phyloP scores from a whole-genome alignment of 2,888 invertebrate genomes.

The Drosophila lutescens region DNA sequence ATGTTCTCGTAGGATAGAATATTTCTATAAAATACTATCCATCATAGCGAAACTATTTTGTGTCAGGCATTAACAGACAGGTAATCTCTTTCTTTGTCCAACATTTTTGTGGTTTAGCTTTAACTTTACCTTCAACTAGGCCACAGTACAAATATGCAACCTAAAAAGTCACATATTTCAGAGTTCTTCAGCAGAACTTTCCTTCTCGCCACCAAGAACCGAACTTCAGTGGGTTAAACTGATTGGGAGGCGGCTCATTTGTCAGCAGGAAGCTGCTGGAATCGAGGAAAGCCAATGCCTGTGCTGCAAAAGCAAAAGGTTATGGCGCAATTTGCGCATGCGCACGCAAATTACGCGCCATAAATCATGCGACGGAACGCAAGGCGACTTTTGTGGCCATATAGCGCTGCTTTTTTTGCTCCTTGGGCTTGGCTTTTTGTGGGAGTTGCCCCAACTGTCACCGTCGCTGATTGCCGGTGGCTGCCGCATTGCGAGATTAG shows the following conservation, averaged over 20 bases:
- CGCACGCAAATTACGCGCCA: constrained; percentile 79
- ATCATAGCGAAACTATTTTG: neutral
- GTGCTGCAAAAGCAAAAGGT: constrained; percentile 41
- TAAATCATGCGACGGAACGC: constrained; percentile 63
- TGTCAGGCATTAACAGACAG: neutral
- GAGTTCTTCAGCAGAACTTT: constrained; percentile 4
- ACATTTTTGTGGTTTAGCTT: neutral
- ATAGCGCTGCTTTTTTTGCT: constrained; percentile 5
- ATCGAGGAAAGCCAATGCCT: constrained; percentile 34
- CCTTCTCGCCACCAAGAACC: constrained; percentile 18
- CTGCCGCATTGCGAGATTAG: constrained; percentile 66
- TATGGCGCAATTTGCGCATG: constrained; percentile 74
- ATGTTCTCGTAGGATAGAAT: neutral
- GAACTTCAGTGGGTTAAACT: constrained; percentile 35
- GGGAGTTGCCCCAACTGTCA: constrained; percentile 75
- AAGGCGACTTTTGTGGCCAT: constrained; percentile 25
- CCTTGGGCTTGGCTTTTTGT: constrained; percentile 43
- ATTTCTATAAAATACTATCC: neutral
- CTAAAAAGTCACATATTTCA: neutral
- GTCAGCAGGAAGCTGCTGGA: constrained; percentile 68
- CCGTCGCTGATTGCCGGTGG: constrained; percentile 58
- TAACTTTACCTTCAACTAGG: neutral
- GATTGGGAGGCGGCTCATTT: constrained; percentile 59
- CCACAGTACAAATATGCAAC: neutral
- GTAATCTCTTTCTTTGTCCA: neutral